Evolutionary conservation across 2,888 invertebrate species (phyloP).

Genomic region (Ectropis crepuscularia): DNA sequence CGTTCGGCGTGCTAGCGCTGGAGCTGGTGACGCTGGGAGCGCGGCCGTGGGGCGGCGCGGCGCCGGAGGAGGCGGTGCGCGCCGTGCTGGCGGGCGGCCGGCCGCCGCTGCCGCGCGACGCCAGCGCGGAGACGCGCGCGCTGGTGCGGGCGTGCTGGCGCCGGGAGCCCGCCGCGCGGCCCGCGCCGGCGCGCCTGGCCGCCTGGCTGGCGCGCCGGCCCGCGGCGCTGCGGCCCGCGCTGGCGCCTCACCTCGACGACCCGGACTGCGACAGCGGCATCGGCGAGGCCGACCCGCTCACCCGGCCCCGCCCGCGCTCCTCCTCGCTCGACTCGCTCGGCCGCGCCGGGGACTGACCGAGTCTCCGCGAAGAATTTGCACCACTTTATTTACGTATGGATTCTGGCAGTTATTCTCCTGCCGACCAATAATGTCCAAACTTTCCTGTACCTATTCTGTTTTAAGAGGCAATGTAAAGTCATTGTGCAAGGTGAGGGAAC

Average conservation of each 20-base stretch:
- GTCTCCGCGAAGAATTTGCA: background rate
- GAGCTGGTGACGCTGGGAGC: conserved; percentile 95
- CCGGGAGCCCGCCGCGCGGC: conserved; percentile 86
- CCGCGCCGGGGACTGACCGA: background rate
- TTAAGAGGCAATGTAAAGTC: no score
- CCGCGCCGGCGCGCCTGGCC: conserved; percentile 89
- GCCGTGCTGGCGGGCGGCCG: conserved; percentile 86
- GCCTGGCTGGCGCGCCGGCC: conserved; percentile 90
- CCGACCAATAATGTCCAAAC: no score
- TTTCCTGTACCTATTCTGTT: no score
- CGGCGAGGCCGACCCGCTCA: conserved; percentile 39
- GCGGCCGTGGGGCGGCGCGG: conserved; percentile 91
- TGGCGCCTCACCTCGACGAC: conserved; percentile 46
- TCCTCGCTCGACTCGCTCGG: conserved; percentile 7
- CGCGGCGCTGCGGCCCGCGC: conserved; percentile 56
- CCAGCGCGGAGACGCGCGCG: conserved; percentile 66
- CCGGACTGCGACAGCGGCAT: conserved; percentile 48
- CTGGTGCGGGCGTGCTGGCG: conserved; percentile 92
- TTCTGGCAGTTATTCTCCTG: no score
- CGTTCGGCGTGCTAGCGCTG: conserved; percentile 92
- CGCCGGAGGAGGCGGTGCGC: conserved; percentile 87
- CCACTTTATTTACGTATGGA: no score
- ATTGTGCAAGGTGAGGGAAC: no score
- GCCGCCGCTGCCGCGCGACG: conserved; percentile 87
- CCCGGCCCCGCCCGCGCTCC: conserved; percentile 31